phyloP scores from a whole-genome alignment of 2,797 vertebrate genomes.

The Malacoraja senta region DNA sequence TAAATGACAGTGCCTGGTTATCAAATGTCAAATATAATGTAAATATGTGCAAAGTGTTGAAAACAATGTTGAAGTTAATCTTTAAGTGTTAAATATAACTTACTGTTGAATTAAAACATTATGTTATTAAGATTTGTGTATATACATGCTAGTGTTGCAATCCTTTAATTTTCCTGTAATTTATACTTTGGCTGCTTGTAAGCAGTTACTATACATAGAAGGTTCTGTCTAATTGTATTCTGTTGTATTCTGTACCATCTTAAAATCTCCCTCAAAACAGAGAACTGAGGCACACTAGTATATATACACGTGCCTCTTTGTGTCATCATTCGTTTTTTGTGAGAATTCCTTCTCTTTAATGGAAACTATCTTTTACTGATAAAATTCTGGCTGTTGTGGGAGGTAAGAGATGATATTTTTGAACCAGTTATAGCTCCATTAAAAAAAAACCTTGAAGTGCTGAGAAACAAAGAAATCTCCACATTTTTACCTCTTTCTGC shows the following conservation, averaged over 20 bases:
- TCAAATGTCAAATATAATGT: not conserved
- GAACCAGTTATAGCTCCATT: constrained; percentile 36
- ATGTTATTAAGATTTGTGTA: not conserved
- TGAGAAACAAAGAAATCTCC: not conserved
- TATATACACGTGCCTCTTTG: not conserved
- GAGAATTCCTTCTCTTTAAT: not conserved
- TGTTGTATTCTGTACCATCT: not conserved
- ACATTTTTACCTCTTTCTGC: constrained; percentile 34
- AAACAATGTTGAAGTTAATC: not conserved
- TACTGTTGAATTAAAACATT: not conserved
- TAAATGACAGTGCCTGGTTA: not conserved
- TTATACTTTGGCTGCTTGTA: not conserved
- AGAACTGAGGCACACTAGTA: not conserved
- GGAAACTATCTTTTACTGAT: not conserved
- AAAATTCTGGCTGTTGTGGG: constrained; percentile 30
- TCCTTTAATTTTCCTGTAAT: not conserved
- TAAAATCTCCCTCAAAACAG: not conserved
- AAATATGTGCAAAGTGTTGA: not conserved
- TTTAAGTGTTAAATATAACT: not conserved
- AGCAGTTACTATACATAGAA: not conserved
- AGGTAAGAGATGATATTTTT: constrained; percentile 37
- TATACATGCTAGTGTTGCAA: not conserved
- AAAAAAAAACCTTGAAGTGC: not conserved
- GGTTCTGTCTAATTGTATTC: not conserved
- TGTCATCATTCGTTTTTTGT: not conserved